A percentile compares a stretch with the other conserved stretches of the same genome.
Conservation (phyloP, 1,140 invertebrate species). For the Trichogramma pretiosum region DNA sequence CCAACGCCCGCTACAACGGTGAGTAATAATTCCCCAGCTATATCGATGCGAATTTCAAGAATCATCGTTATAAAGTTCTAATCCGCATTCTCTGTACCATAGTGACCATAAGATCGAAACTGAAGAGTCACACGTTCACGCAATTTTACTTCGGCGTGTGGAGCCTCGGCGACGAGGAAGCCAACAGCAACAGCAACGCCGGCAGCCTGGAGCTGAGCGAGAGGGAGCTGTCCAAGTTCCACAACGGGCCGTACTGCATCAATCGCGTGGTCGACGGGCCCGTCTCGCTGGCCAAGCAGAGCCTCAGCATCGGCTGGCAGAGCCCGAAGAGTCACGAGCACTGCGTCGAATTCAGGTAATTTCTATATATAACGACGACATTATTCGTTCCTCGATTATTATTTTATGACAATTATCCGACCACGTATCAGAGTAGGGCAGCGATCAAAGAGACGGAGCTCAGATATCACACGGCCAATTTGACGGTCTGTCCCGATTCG, state of each 20-base stretch:
- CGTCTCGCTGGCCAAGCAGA: conserved; percentile 53
- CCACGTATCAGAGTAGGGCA: conserved; percentile 47
- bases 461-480: conserved; percentile 77
- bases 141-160: conserved; percentile 58
- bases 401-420: background rate
- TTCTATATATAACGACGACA: too few species aligned
- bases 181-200: conserved; percentile 34
- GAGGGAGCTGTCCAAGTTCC: conserved; percentile 58
- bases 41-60: too few species aligned
- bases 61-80: background rate
- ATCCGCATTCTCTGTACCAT: conserved; percentile 22
- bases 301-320: conserved; percentile 57
- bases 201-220: conserved; percentile 59
- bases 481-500: conserved; percentile 68
- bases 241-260: conserved; percentile 68
- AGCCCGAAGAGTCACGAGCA: conserved; percentile 74
- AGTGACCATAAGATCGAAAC: conserved; percentile 32
- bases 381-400: background rate
- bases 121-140: conserved; percentile 52
- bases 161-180: too few species aligned
- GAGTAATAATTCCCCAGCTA: too few species aligned
- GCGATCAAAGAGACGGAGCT: conserved; percentile 74
- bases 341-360: conserved; percentile 64
- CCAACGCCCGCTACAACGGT: conserved; percentile 37
- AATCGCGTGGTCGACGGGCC: conserved; percentile 53